A percentile compares a stretch with the other conserved stretches of the same genome.
These are phyloP conservation scores for Tolypeutes matacus DNA, from an alignment of 2,797 vertebrate species.

Conservation along the genomic window DNA sequence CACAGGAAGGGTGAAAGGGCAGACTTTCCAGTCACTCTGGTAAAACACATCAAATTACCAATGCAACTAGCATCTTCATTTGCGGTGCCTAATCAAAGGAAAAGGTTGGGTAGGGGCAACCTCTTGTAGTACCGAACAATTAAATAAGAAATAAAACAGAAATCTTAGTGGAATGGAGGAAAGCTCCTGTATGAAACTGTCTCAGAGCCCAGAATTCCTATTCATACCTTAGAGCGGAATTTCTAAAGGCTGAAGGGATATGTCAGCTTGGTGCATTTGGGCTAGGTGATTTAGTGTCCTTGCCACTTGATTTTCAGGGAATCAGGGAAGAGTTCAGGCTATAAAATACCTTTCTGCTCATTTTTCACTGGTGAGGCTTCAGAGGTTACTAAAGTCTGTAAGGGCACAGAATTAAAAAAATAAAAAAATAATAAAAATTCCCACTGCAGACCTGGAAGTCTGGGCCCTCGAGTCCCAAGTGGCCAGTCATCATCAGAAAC, in stretches of 20 bases:
- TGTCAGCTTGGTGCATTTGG: fast-evolving
- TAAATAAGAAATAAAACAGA: conserved; percentile 58
- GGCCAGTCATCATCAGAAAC: conserved; percentile 92
- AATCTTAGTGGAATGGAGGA: conserved; percentile 53
- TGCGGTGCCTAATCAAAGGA: neutral
- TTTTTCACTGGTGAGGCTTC: conserved; percentile 78
- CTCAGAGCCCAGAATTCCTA: conserved; percentile 48
- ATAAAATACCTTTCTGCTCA: conserved; percentile 81
- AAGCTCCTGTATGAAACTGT: neutral
- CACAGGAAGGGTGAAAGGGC: neutral
- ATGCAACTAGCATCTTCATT: neutral
- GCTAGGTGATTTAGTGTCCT: conserved; percentile 75
- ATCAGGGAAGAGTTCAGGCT: conserved; percentile 69
- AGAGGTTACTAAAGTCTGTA: conserved; percentile 75
- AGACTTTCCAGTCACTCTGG: neutral
- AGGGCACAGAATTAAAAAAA: conserved; percentile 63
- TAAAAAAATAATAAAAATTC: conserved; percentile 62
- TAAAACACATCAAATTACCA: conserved; percentile 12
- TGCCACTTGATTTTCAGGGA: conserved; percentile 78
- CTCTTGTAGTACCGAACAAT: neutral
- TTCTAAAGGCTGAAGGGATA: conserved; percentile 69
- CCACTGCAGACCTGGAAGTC: conserved; percentile 80
- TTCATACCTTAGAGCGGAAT: conserved; percentile 51
- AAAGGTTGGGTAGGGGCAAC: neutral
- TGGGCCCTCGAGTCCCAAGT: conserved; percentile 86